Evolutionary conservation across 1,140 invertebrate genomes (phyloP).

Genomic region (Yoshiicerus persimilis): DNA sequence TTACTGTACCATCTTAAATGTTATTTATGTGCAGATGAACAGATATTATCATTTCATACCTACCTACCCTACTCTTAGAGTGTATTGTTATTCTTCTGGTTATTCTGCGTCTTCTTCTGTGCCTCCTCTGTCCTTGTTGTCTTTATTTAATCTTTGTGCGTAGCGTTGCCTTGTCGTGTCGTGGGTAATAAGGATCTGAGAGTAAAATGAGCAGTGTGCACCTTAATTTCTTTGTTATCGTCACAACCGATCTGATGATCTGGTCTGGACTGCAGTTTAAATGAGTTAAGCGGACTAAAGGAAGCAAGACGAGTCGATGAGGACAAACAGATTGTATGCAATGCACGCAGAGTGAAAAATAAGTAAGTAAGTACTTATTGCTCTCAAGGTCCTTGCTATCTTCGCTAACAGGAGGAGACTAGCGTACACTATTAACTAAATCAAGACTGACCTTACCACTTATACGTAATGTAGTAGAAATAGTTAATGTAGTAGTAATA

Average conservation of each 20-base stretch:
- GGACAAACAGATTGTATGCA: no score
- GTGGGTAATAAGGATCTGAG: not conserved
- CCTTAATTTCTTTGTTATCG: slow-evolving; percentile 4
- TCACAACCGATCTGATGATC: not conserved
- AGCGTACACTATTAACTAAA: not conserved
- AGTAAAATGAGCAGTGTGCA: not conserved
- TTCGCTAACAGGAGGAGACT: not conserved
- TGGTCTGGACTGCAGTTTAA: not conserved
- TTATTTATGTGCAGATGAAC: not conserved
- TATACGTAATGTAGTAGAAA: not conserved
- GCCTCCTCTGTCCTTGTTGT: not conserved
- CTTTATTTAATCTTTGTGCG: not conserved
- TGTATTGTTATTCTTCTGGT: not conserved
- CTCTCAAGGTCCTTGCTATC: not conserved
- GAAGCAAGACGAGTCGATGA: not conserved
- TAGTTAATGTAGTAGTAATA: not conserved
- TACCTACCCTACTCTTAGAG: not conserved
- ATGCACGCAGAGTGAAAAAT: slow-evolving; percentile 4
- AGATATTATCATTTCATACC: not conserved
- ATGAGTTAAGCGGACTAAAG: not conserved
- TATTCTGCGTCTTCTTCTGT: not conserved
- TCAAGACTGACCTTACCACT: slow-evolving; percentile 6
- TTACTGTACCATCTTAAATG: not conserved
- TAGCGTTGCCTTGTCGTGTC: not conserved
- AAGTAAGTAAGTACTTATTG: not conserved